These are phyloP conservation scores for Acinonyx jubatus DNA, from an alignment of 2,113 vertebrate species.

Conservation along the genomic window DNA sequence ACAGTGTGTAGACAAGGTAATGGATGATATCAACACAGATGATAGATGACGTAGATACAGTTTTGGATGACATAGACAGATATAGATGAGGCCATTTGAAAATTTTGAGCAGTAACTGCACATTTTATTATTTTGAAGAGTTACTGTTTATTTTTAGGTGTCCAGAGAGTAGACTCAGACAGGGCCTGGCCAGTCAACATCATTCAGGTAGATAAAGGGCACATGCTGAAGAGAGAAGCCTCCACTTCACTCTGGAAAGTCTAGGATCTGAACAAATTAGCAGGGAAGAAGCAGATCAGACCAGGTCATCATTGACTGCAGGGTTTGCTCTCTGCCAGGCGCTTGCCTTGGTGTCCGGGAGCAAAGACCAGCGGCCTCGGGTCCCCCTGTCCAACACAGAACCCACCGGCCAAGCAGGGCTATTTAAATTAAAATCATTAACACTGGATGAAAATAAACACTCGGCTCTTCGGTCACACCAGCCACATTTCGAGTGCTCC, in stretches of 20 bases:
- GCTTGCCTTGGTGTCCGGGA: background rate
- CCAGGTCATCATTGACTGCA: fast-evolving
- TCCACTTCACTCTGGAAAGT: background rate
- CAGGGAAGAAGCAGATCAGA: fast-evolving
- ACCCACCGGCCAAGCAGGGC: fast-evolving
- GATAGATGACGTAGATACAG: background rate
- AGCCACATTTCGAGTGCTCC: background rate
- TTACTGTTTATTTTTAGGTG: background rate
- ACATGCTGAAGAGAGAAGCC: fast-evolving
- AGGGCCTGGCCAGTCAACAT: background rate
- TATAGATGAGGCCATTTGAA: background rate
- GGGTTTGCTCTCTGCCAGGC: fast-evolving
- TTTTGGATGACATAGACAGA: too few relatives aligned
- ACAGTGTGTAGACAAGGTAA: background rate
- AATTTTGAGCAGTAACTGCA: background rate
- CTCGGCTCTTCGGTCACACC: background rate
- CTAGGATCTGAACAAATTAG: fast-evolving
- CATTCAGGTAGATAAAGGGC: background rate
- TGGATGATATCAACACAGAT: background rate
- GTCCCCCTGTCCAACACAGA: fast-evolving
- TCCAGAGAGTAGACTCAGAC: background rate
- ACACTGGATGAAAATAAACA: fast-evolving
- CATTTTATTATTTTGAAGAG: background rate
- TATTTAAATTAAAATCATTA: background rate
- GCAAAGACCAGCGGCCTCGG: fast-evolving